These are phyloP conservation scores for Eilema caniola DNA, from an alignment of 2,888 invertebrate genomes.

Conservation along the genomic window DNA sequence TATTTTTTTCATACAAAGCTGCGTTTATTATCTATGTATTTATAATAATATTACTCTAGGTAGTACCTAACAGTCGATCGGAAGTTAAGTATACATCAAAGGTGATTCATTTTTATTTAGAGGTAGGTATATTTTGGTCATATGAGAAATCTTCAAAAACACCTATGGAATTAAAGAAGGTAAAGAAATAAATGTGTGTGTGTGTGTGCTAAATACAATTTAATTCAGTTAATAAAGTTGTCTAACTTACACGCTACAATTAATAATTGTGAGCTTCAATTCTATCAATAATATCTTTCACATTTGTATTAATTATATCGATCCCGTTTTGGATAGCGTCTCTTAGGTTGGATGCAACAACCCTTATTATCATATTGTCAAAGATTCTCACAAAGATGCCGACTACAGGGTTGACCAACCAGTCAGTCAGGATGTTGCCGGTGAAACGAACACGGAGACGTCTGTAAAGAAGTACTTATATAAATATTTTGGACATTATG, in stretches of 20 bases:
- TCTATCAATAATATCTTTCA: slow-evolving; percentile 59
- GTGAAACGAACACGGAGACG: slow-evolving; percentile 79
- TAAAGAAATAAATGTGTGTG: neutral
- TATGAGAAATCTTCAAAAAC: too few species aligned
- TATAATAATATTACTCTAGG: too few species aligned
- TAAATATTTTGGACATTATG: neutral
- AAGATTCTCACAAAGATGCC: slow-evolving; percentile 77
- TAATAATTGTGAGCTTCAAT: slow-evolving; percentile 64
- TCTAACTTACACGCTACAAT: neutral
- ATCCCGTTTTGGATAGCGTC: slow-evolving; percentile 66
- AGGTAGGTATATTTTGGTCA: too few species aligned
- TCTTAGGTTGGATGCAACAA: slow-evolving; percentile 75
- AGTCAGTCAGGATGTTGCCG: slow-evolving; percentile 81
- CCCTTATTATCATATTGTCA: slow-evolving; percentile 76
- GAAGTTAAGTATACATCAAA: too few species aligned
- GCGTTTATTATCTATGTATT: too few species aligned
- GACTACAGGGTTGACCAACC: slow-evolving; percentile 82
- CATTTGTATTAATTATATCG: slow-evolving; percentile 68
- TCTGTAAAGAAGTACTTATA: slow-evolving; percentile 63
- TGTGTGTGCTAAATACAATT: neutral
- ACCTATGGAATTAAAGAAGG: neutral
- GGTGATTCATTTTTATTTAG: too few species aligned
- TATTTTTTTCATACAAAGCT: too few species aligned
- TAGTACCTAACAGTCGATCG: too few species aligned
- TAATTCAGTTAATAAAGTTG: slow-evolving; percentile 5